phyloP scores from a whole-genome alignment of 2,888 invertebrate genomes.

The Cephus rjabovi region DNA sequence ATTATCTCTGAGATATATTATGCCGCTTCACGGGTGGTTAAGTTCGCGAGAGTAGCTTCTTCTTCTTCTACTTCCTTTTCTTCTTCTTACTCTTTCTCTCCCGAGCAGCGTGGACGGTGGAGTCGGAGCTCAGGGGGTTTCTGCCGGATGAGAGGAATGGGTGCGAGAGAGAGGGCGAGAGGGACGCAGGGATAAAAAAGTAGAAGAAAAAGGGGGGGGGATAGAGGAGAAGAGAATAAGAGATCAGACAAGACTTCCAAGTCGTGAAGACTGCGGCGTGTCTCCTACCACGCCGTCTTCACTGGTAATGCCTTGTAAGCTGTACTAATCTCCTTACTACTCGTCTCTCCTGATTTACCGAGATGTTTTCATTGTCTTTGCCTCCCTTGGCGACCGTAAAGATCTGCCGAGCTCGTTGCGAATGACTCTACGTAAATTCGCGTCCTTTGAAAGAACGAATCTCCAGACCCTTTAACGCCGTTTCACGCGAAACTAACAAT shows the following conservation, averaged over 20 bases:
- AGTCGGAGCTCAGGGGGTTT: not conserved
- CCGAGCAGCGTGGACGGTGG: not conserved
- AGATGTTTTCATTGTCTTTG: slow-evolving; percentile 61
- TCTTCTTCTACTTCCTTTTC: not conserved
- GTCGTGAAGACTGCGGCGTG: slow-evolving; percentile 38
- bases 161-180: slow-evolving; percentile 10
- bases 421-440: slow-evolving; percentile 14
- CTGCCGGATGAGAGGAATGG: slow-evolving; percentile 4
- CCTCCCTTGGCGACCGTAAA: slow-evolving; percentile 41
- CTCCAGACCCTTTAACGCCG: not conserved
- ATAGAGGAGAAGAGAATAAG: slow-evolving; percentile 2
- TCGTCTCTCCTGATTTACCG: slow-evolving; percentile 58
- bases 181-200: not conserved
- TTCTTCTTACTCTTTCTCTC: not conserved
- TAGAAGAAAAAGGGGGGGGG: not conserved
- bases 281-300: slow-evolving; percentile 36
- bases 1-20: slow-evolving; percentile 59
- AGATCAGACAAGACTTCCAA: slow-evolving; percentile 34
- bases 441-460: not conserved
- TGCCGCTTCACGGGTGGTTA: slow-evolving; percentile 62
- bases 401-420: slow-evolving; percentile 18
- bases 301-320: slow-evolving; percentile 56
- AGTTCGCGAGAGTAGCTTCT: slow-evolving; percentile 39
- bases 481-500: not conserved
- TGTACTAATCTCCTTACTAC: slow-evolving; percentile 58